Base-by-base conservation (phyloP, 1,140 invertebrate genomes). In the Brachionus koreanus region DNA sequence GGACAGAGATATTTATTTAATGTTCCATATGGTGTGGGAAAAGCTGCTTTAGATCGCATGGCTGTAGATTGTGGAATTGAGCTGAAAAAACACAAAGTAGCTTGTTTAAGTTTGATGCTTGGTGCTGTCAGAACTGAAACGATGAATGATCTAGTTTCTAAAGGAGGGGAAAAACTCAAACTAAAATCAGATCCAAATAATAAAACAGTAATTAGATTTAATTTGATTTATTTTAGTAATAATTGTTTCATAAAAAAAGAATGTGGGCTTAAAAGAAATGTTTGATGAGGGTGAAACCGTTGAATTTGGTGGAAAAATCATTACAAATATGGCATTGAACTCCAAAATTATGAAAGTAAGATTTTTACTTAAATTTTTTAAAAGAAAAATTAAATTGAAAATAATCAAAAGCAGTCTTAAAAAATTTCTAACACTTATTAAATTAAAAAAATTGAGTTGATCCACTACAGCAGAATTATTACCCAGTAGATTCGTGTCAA, bases 31-130 rank as follows among this genome's bases (percentile, higher is more conserved):
- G 69, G 69, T 23, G 33, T 83, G 9, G 69, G 69, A 23, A 83
- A 76, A 63, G 52, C 79, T n/a, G 77, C 79, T 25, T 39, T 83
- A 57, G 89, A 89, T 79, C 83, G 88, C 63, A 87, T 89, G 87
- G 86, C 88, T 12, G 86, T 84, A 6, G 89, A 89, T 83, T 88
- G 87, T 84, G 88, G 85, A 3, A n/a, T 86, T 35, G 89, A 90
- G 76, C 84, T 90, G 5, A 84, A 85, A 77, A 85, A 87, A 83
- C 85, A 86, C 39, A 86, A 86, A 39, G 87, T 90, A 39, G 85
- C 88, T 33, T 86, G 67, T 33, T 25, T 83, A 13, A 75, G 46
- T 12, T 12, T 83, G 4, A 83, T 63, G 63, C 29, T 82, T 19
- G 83, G 83, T 29, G 65, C 83, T 13, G 83, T 83, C 29, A n/a